Evolutionary conservation across 2,797 vertebrate genomes (phyloP).

Genomic region (Hyperoplus lanceolatus): DNA sequence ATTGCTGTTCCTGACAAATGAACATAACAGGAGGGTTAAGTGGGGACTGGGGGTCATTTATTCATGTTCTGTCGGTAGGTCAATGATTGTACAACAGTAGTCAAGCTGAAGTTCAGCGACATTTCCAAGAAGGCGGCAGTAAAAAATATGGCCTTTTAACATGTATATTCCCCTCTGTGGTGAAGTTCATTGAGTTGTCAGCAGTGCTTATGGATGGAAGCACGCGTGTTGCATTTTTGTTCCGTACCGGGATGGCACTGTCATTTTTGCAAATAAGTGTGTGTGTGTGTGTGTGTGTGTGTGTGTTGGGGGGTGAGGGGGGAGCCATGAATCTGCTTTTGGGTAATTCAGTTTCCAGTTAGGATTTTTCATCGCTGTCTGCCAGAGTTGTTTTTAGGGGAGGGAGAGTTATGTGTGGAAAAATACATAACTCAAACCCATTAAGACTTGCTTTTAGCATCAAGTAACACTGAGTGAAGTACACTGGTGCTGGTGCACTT

Average conservation of each 20-base stretch:
- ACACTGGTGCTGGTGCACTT: conserved; percentile 64
- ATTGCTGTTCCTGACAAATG: too few species aligned
- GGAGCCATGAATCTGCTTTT: conserved; percentile 53
- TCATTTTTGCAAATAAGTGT: conserved; percentile 56
- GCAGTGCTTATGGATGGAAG: conserved; percentile 40
- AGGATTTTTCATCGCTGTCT: conserved; percentile 60
- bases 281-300: too few species aligned
- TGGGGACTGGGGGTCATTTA: conserved; percentile 66
- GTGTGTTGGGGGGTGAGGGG: too few species aligned
- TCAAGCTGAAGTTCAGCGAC: conserved; percentile 55
- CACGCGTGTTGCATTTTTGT: conserved; percentile 17
- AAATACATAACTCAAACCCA: conserved; percentile 76
- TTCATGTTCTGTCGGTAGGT: conserved; percentile 61
- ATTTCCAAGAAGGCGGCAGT: conserved; percentile 57
- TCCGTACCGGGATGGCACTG: conserved; percentile 6
- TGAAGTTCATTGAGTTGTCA: conserved; percentile 61
- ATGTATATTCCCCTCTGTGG: conserved; percentile 53
- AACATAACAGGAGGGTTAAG: too few species aligned
- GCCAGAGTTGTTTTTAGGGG: conserved; percentile 71
- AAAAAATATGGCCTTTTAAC: conserved; percentile 66
- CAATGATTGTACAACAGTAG: conserved; percentile 56
- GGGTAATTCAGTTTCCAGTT: conserved; percentile 61
- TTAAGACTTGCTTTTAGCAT: conserved; percentile 76
- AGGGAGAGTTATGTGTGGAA: conserved; percentile 62
- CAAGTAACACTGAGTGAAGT: conserved; percentile 71